Evolutionary conservation across 2,888 invertebrate species (phyloP), one percentile per base, ranked within the genome.

Genomic region (Temnothorax ravouxi): DNA sequence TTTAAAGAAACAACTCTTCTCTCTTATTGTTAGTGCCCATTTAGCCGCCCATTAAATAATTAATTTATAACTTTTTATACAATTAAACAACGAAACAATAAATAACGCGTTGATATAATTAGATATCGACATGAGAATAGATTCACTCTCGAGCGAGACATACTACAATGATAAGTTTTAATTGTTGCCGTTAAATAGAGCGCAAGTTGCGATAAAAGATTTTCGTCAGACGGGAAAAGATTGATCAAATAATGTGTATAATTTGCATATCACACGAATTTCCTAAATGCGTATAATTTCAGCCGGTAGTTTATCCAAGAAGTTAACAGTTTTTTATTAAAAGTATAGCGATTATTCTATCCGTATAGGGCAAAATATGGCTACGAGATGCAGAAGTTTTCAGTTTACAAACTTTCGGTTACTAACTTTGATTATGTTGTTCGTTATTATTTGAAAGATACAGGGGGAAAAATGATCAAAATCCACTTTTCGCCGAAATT

Each of bases 311-410:
- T 77, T 54, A 77, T 41, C 52, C 77, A 15, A 44, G 77, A 77
- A 67, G 67, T 54, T 67, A 18, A 41, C 67, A 67, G 29, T 67
- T n/a, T n/a, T n/a, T n/a, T 77, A 77, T 77, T 77, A 77, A 77
- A 67, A 41, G 25, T 29, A 4, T 29, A 4, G 9, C 25, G 41
- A 77, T 77, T 77, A 77, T 54, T 77, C 67, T 67, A 29, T 15
- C 34, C n/a, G 41, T 25, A n/a, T 29, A 3, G 41, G 29, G n/a
- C n/a, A 13, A 38, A 38, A 52, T 41, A 18, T 50, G 41, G 29
- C 66, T 47, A 25, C 41, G 52, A 44, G 38, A 52, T 75, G 75
- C 52, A 38, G n/a, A 84, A 75, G 75, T 84, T 67, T 74, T 84
- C 59, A 77, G 41, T 41, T 77, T 21, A 52, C 66, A 72, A 84